Percentiles rank a stretch among this genome's conserved stretches.
phyloP scores from a whole-genome alignment of 1,140 invertebrate species.

The Heterodera schachtii region DNA sequence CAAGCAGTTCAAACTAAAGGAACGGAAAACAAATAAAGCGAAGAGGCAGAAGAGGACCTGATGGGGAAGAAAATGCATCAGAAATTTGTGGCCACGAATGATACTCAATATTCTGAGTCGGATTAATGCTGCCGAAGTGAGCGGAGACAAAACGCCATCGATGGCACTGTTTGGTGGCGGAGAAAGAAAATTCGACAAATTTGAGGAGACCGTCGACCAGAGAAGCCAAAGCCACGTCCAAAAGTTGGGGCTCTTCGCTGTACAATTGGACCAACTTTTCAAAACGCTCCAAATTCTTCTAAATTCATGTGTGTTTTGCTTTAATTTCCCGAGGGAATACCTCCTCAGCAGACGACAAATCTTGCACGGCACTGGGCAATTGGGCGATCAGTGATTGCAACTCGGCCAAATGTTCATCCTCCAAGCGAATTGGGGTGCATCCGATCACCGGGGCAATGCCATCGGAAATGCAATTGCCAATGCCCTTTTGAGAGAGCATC shows the following conservation, averaged over 20 bases:
- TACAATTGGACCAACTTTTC: slow-evolving; percentile 35
- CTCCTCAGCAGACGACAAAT: not conserved
- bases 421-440: slow-evolving; percentile 39
- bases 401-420: slow-evolving; percentile 31
- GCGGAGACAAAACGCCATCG: not conserved
- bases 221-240: slow-evolving; percentile 28
- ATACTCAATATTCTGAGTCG: slow-evolving; percentile 28
- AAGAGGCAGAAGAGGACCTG: slow-evolving; percentile 26
- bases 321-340: not conserved
- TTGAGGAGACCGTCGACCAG: slow-evolving; percentile 23
- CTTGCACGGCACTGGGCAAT: not conserved
- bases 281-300: slow-evolving; percentile 37
- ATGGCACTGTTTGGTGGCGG: not conserved
- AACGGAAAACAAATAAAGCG: not conserved
- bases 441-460: slow-evolving; percentile 21
- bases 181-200: slow-evolving; percentile 23
- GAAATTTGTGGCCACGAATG: slow-evolving; percentile 36
- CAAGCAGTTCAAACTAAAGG: slow-evolving; percentile 34
- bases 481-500: not conserved
- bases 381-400: slow-evolving; percentile 7
- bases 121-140: slow-evolving; percentile 15
- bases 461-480: not conserved
- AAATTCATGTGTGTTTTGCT: not conserved
- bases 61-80: slow-evolving; percentile 40
- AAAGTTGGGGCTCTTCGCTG: slow-evolving; percentile 36